phyloP scores from a whole-genome alignment of 2,797 vertebrate species.

The Mormyrops attenuatus region DNA sequence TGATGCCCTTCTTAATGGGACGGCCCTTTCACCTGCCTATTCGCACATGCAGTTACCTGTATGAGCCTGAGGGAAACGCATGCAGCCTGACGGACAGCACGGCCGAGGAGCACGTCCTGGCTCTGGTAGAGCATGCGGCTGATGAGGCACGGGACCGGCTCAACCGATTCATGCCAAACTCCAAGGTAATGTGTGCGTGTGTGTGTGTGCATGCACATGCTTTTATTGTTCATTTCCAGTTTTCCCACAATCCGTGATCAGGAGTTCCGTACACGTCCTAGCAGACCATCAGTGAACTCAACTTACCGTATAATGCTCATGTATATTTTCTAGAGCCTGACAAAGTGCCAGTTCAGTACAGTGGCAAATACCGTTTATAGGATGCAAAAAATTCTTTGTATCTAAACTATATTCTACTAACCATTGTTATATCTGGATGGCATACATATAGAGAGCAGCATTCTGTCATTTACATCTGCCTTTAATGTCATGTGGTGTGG shows the following conservation, averaged over 20 bases:
- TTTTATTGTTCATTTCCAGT: background rate
- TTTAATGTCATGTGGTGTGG: background rate
- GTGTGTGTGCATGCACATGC: background rate
- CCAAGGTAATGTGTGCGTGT: conserved; percentile 68
- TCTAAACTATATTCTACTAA: background rate
- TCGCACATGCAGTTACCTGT: conserved; percentile 70
- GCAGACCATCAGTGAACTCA: background rate
- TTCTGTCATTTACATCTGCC: background rate
- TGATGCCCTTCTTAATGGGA: background rate
- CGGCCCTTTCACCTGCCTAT: background rate
- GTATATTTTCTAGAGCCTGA: background rate
- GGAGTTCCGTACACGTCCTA: background rate
- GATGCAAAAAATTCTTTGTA: background rate
- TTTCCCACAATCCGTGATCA: background rate
- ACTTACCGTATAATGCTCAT: background rate
- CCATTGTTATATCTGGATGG: background rate
- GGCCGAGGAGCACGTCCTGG: conserved; percentile 92
- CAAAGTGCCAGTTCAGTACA: background rate
- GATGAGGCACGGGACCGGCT: conserved; percentile 96
- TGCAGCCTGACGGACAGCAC: conserved; percentile 97
- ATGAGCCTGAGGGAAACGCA: conserved; percentile 89
- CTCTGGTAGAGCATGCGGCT: conserved; percentile 90
- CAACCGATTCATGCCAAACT: conserved; percentile 81
- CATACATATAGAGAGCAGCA: background rate
- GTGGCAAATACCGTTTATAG: background rate